These are phyloP conservation scores for Phyllostomus hastatus DNA, from an alignment of 2,113 vertebrate genomes.

Conservation along the genomic window DNA sequence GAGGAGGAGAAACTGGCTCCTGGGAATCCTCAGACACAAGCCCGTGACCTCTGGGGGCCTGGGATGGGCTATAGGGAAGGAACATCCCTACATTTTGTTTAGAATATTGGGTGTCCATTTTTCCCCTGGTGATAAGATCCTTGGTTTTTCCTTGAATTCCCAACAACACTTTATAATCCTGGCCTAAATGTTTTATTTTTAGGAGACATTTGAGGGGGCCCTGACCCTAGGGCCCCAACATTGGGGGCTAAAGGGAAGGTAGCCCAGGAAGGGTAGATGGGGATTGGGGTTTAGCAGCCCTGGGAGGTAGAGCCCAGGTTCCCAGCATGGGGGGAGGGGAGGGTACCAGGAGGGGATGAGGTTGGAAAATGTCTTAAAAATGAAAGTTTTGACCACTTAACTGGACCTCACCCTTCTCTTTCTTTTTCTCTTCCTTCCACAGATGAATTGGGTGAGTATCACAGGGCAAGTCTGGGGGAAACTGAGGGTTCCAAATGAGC, in stretches of 20 bases:
- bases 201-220: neutral
- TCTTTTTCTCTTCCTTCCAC: slow-evolving; percentile 62
- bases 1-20: neutral
- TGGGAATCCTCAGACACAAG: neutral
- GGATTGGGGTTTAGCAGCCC: neutral
- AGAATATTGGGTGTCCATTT: neutral
- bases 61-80: neutral
- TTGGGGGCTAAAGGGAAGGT: neutral
- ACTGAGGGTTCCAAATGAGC: neutral
- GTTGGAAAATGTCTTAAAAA: slow-evolving; percentile 7
- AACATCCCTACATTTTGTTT: neutral
- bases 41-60: neutral
- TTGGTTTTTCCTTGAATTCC: neutral
- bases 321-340: neutral
- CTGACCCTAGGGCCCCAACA: neutral
- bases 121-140: neutral
- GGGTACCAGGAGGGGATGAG: neutral
- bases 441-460: slow-evolving; percentile 76
- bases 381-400: neutral
- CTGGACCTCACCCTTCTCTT: slow-evolving; percentile 39
- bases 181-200: neutral
- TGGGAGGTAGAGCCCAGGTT: neutral
- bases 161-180: neutral
- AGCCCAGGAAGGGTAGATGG: neutral
- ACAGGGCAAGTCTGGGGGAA: neutral